Base-by-base conservation (phyloP, 1,140 invertebrate species). In the Ridgeia piscesae region DNA sequence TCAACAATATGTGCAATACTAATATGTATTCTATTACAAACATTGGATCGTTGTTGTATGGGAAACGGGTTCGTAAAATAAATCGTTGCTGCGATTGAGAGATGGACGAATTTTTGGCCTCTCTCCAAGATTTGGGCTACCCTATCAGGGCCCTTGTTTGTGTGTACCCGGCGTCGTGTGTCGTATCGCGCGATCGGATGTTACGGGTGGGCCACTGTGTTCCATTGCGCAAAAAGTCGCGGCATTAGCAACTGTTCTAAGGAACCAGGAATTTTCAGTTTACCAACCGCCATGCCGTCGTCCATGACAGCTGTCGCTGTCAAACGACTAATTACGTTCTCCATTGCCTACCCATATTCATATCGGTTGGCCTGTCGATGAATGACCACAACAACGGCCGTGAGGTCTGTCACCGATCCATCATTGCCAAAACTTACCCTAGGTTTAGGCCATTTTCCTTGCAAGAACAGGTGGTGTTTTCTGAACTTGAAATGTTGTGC, bases 241-340 rank as follows among this genome's bases (percentile, higher is more conserved):
- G 58, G 58, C 58, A 31, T 77, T 77, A 77, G 58, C 58, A 77
- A 77, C 58, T 77, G 8, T 11, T 17, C 8, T 31, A 27, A 21
- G 58, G 58, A 77, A 0, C 48, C 14, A 21, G 11, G 58, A 17
- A 8, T 8, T 77, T 77, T 77, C 4, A 21, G 58, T 77, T 21
- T 77, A 77, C 17, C 58, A 27, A 77, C 58, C 2, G 27, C 58
- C 27, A 77, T 21, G 58, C 42, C 42, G 11, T 77, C 58, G 58
- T 77, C 58, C 58, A 77, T 77, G 58, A 77, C 58, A 77, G 58
- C 58, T 77, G 58, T 77, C 58, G 58, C 58, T 77, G 58, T 77
- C 58, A 77, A 77, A 77, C 27, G 58, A 31, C 58, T 31, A 77
- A 77, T 31, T 77, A 77, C 17, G 58, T 77, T 77, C 58, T 77